Evolutionary conservation across 2,113 vertebrate genomes (phyloP), one percentile per base, ranked within the genome.

Genomic region (Calyptommatus sinebrachiatus): DNA sequence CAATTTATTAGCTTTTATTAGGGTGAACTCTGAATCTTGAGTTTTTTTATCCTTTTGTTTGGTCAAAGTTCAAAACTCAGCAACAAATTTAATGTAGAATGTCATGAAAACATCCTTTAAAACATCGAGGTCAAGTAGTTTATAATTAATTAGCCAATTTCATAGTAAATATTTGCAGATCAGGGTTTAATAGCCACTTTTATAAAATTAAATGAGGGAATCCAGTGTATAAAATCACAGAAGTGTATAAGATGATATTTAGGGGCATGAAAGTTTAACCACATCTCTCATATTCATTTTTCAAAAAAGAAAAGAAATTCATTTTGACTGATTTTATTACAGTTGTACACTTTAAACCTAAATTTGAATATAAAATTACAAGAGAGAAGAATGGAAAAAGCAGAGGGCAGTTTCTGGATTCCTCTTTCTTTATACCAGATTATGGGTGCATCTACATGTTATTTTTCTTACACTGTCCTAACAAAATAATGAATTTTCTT

Each of bases 111-210:
- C 22, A 50, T 8, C 18, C 18, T 75, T 29, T 66, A 22, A 71
- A 18, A 72, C n/a, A 29, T 45, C 41, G 29, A 66, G 35, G 31
- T 77, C n/a, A 67, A 74, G 45, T 35, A 22, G 62, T 22, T 4
- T 66, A 41, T 28, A 76, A 76, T 82, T 45, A 66, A 31, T 72
- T 72, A 5, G 31, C 50, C 31, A 65, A 73, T 71, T 45, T 82
- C 53, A n/a, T 21, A 22, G 69, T 24, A 61, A 16, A 0, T 24
- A 67, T 61, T 60, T 72, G 45, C 22, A 80, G 41, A 60, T 21
- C 20, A 31, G 68, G 71, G 57, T 62, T 86, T 66, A n/a, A 73
- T 68, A 3, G 22, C 53, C 77, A 83, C n/a, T 20, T 45, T 20
- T 41, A 18, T 71, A 35, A 46, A 41, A 31, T 62, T 18, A 20